Conservation (phyloP, 2,888 invertebrate genomes). For the Pinctada fucata region DNA sequence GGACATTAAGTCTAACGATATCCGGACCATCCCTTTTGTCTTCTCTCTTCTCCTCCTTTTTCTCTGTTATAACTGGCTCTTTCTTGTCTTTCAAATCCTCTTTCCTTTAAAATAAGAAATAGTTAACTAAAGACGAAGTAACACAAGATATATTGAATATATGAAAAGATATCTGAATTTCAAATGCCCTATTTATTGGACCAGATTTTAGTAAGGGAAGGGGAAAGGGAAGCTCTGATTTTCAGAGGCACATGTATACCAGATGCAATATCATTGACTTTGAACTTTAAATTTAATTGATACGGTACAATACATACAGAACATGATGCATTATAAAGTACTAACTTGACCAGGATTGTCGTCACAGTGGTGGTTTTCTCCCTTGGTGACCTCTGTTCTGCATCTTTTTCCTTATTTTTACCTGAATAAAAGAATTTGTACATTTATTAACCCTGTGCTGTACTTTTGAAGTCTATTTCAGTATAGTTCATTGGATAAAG, state of each 20-base stretch:
- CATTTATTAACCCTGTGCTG: background rate
- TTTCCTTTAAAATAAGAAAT: background rate
- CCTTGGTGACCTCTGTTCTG: background rate
- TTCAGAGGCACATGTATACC: too few species aligned
- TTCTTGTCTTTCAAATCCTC: background rate
- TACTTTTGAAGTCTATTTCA: too few species aligned
- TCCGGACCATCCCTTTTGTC: slow-evolving; percentile 57
- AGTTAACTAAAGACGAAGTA: background rate
- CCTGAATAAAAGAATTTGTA: background rate
- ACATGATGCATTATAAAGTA: background rate
- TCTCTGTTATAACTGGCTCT: slow-evolving; percentile 2
- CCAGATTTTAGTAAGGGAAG: too few species aligned
- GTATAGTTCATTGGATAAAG: too few species aligned
- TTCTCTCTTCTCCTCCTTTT: slow-evolving; percentile 25
- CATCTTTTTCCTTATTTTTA: background rate
- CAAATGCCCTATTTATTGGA: too few species aligned
- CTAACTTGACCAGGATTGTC: background rate
- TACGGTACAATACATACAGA: background rate
- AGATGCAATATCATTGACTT: too few species aligned
- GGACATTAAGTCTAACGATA: slow-evolving; percentile 86
- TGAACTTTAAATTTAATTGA: too few species aligned
- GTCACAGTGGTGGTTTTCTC: background rate
- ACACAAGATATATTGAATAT: background rate
- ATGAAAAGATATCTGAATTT: background rate
- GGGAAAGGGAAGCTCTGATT: too few species aligned